phyloP scores from a whole-genome alignment of 2,113 vertebrate genomes.

The Seriola aureovittata region DNA sequence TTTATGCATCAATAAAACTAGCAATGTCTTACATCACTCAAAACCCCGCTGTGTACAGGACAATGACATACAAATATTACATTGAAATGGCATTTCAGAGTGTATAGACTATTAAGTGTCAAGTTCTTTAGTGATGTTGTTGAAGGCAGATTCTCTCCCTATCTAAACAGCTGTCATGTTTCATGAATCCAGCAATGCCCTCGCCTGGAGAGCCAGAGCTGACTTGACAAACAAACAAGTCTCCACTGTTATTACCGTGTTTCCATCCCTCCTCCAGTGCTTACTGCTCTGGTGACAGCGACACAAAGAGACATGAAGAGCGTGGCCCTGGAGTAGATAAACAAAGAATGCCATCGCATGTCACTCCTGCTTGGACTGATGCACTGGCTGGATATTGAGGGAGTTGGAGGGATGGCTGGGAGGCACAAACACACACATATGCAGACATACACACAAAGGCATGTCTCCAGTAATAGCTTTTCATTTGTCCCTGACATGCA shows the following conservation, averaged over 20 bases:
- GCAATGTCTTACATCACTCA: background rate
- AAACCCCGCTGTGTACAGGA: background rate
- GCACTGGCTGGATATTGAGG: slow-evolving; percentile 60
- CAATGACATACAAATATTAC: background rate
- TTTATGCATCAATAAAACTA: background rate
- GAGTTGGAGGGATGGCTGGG: slow-evolving; percentile 57
- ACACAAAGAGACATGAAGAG: slow-evolving; percentile 77
- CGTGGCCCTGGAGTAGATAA: slow-evolving; percentile 75
- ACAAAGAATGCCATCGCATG: slow-evolving; percentile 76
- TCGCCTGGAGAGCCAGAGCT: slow-evolving; percentile 52
- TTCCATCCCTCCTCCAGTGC: slow-evolving; percentile 56
- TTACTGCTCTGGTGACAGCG: slow-evolving; percentile 65
- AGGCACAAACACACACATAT: slow-evolving; percentile 34
- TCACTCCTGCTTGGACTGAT: slow-evolving; percentile 75
- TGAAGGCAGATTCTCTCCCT: slow-evolving; percentile 46
- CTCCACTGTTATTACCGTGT: slow-evolving; percentile 50
- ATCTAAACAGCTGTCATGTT: slow-evolving; percentile 74
- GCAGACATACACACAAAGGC: slow-evolving; percentile 19
- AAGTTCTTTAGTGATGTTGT: slow-evolving; percentile 16
- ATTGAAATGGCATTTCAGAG: slow-evolving; percentile 4
- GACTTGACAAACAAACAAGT: slow-evolving; percentile 65
- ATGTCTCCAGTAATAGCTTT: slow-evolving; percentile 74
- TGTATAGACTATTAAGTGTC: slow-evolving; percentile 8
- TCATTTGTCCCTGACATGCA: slow-evolving; percentile 70
- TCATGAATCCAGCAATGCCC: slow-evolving; percentile 59